Conservation (phyloP, 2,888 invertebrate species). For the Zaprionus obscuricornis region DNA sequence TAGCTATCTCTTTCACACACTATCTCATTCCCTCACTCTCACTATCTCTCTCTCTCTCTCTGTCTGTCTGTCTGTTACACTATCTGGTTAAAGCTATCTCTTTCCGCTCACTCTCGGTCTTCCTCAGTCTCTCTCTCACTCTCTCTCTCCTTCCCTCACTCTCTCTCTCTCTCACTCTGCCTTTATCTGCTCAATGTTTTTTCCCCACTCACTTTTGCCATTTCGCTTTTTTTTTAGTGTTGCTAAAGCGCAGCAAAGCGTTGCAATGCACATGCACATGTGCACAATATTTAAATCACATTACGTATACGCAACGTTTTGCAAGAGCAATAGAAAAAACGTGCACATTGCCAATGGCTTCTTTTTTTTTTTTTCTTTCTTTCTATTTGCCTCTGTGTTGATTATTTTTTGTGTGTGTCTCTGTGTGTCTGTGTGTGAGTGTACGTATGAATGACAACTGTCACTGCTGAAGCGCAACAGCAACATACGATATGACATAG, state of each 20-base stretch:
- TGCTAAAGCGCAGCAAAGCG: constrained; percentile 53
- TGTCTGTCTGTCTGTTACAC: constrained; percentile 10
- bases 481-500: constrained; percentile 33
- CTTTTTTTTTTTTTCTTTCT: too few species aligned
- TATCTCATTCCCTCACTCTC: neutral
- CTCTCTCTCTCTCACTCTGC: too few species aligned
- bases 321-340: constrained; percentile 60
- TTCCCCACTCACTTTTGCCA: too few species aligned
- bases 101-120: too few species aligned
- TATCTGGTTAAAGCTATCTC: too few species aligned
- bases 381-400: too few species aligned
- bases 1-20: constrained; percentile 7
- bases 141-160: too few species aligned
- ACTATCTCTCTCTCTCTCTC: neutral
- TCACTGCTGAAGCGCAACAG: constrained; percentile 38
- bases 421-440: neutral
- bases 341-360: constrained; percentile 37
- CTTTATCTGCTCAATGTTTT: too few species aligned
- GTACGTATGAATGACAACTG: constrained; percentile 34
- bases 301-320: constrained; percentile 73
- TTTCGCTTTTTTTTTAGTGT: too few species aligned
- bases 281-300: constrained; percentile 69
- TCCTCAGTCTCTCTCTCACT: too few species aligned
- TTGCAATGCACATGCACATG: constrained; percentile 60
- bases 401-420: neutral